Evolutionary conservation across 2,888 invertebrate species (phyloP), one percentile per base, ranked within the genome.

Genomic region (Cyclophora punctaria): DNA sequence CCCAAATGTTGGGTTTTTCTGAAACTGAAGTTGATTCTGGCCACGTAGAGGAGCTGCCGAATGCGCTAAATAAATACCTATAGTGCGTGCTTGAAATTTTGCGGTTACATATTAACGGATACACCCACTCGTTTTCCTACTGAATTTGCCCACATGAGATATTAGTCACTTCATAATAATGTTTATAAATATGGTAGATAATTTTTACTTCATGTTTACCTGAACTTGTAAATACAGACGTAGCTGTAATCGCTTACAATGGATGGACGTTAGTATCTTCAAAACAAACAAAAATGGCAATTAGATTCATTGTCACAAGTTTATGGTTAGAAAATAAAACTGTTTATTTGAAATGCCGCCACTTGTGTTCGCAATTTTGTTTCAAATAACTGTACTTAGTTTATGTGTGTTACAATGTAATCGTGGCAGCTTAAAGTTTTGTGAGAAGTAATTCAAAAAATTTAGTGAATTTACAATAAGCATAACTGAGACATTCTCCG

Each of bases 11-110:
- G 59, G 59, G 58, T 61, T 70, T 64, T 69, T 66, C 60, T 67
- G 56, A 64, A 69, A 66, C 67, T 66, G 60, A 65, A 64, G 64
- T 57, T 55, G 52, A 68, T 65, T 67, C 65, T 56, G 56, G 56
- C 59, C 62, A 70, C 66, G 60, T 60, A 49, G 57, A 45, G 58
- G 61, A 55, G 60, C 62, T 51, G 5, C 37, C 37, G 37, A 37
- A 5, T 5, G 37, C 37, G 37, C 37, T 37, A 37, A 5, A 37
- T 37, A 37, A 4, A 37, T 37, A 37, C 20, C 20, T 20, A 20
- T 20, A 37, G 4, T 37, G 56, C 58, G 45, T 51, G 42, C 52
- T 52, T 58, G 49, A 57, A 62, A 52, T 55, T 37, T 37, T 37
- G 20, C 20, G 20, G 20, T 20, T 20, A 20, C 20, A 20, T 20